These are phyloP conservation scores for Dryococelus australis DNA, from an alignment of 2,888 invertebrate genomes.

Conservation along the genomic window DNA sequence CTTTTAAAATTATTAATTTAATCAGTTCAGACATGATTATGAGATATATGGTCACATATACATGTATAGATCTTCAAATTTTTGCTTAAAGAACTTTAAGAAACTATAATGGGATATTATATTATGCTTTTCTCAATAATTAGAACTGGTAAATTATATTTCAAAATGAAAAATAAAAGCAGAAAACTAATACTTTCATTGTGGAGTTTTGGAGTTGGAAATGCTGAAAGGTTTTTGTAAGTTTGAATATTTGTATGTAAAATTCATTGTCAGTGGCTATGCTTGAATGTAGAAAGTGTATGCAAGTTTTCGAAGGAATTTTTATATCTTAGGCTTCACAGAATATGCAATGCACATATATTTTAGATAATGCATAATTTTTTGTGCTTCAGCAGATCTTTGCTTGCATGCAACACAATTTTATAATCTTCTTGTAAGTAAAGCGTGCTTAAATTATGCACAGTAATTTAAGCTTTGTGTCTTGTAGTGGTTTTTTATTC, in stretches of 20 bases:
- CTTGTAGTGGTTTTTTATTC: background rate
- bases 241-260: background rate
- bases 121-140: too few relatives aligned
- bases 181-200: too few relatives aligned
- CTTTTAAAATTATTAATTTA: too few relatives aligned
- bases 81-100: too few relatives aligned
- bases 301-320: background rate
- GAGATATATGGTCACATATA: too few relatives aligned
- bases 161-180: too few relatives aligned
- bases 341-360: background rate
- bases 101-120: too few relatives aligned
- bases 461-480: background rate
- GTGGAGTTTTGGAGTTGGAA: too few relatives aligned
- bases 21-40: too few relatives aligned
- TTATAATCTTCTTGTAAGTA: background rate
- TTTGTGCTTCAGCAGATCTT: background rate
- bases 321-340: background rate
- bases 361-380: background rate
- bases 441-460: background rate
- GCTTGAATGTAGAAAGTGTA: background rate
- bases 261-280: background rate
- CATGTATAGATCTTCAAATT: too few relatives aligned
- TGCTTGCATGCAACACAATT: background rate
- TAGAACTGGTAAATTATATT: too few relatives aligned
- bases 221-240: background rate